Evolutionary conservation across 2,113 vertebrate species (phyloP).

Genomic region (Actinemys pallida): DNA sequence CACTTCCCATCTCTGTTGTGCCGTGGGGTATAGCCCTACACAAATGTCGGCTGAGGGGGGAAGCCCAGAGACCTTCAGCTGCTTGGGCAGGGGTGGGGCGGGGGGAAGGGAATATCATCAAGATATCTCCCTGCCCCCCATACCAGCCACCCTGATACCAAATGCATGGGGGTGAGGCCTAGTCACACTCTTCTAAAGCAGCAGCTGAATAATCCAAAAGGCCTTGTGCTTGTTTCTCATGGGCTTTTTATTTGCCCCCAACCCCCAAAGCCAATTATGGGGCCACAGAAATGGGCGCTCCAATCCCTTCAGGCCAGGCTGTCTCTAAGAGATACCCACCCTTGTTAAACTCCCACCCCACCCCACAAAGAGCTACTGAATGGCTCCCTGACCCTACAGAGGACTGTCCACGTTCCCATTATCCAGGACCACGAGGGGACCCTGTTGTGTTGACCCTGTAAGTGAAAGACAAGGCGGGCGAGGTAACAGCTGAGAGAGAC

Average conservation of each 20-base stretch:
- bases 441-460: neutral
- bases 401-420: too few species aligned
- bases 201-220: neutral
- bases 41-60: neutral
- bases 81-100: neutral
- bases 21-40: neutral
- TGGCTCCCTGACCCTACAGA: neutral
- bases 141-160: neutral
- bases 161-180: neutral
- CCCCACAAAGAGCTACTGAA: neutral
- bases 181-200: neutral
- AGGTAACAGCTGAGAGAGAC: neutral
- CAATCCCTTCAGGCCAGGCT: neutral
- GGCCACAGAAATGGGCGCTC: neutral
- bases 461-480: neutral
- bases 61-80: neutral
- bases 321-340: neutral
- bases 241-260: neutral
- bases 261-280: neutral
- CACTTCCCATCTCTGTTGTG: neutral
- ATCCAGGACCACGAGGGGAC: neutral
- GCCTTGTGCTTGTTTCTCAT: neutral
- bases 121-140: neutral
- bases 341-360: neutral
- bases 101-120: neutral